Evolutionary conservation across 2,113 vertebrate genomes (phyloP).

Genomic region (Orientallactaga bullata): DNA sequence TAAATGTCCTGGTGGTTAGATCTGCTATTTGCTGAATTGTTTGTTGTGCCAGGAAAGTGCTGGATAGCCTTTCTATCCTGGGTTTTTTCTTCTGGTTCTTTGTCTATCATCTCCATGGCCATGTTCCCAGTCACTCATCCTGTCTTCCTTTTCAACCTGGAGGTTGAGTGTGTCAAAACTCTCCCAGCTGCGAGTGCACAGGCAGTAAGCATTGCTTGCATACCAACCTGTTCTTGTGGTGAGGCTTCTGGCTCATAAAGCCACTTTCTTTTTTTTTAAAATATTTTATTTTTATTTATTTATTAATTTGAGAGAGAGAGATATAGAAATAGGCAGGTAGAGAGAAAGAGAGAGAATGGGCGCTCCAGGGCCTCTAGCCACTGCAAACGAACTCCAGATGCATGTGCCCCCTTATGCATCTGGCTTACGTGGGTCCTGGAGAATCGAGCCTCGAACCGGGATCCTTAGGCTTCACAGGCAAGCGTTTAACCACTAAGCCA

Average conservation of each 20-base stretch:
- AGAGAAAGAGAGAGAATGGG: no score
- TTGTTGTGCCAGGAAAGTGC: constrained; percentile 84
- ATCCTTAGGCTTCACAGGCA: no score
- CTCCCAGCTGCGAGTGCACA: constrained; percentile 76
- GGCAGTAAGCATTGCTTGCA: constrained; percentile 80
- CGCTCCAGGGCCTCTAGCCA: no score
- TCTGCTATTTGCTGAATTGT: constrained; percentile 83
- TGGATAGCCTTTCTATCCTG: constrained; percentile 77
- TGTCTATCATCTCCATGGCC: constrained; percentile 84
- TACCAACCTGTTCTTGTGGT: constrained; percentile 80
- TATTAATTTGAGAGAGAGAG: no score
- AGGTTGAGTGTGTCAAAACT: constrained; percentile 69
- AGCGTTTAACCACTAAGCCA: no score
- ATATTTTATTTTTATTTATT: no score
- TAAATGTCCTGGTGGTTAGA: constrained; percentile 85
- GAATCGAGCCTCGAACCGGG: no score
- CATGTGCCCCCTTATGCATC: no score
- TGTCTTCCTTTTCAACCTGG: constrained; percentile 62
- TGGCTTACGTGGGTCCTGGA: no score
- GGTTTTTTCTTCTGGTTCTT: constrained; percentile 71
- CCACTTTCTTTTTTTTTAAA: no score
- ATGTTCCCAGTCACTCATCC: constrained; percentile 73
- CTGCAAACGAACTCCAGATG: no score
- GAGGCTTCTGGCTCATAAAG: constrained; percentile 68
- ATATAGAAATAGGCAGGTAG: no score